A percentile compares a stretch with the other conserved stretches of the same genome.
Conservation (phyloP, 2,888 invertebrate species). For the Belgica antarctica region DNA sequence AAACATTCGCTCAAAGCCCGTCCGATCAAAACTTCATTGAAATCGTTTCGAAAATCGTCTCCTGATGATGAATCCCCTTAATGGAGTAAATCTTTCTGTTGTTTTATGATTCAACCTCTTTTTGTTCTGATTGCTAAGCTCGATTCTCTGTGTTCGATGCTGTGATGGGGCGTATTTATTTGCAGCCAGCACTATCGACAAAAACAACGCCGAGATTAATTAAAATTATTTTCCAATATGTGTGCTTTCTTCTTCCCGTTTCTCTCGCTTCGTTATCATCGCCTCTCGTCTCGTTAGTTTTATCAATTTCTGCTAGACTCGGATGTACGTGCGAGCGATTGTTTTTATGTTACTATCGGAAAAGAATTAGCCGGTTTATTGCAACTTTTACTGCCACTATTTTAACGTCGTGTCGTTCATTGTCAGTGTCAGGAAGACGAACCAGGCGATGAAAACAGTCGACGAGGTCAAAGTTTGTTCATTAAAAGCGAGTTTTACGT, state of each 20-base stretch:
- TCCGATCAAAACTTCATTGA: not conserved
- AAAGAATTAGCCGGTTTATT: not conserved
- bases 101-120: not conserved
- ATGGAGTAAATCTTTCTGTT: conserved; percentile 17
- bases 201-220: conserved; percentile 36
- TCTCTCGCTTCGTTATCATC: not conserved
- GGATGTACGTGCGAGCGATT: not conserved
- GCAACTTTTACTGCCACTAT: not conserved
- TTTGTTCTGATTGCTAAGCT: not conserved
- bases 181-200: conserved; percentile 7
- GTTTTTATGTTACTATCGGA: not conserved
- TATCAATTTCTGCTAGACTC: not conserved
- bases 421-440: too few species aligned
- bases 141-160: not conserved
- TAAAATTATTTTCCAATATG: conserved; percentile 34
- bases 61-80: conserved; percentile 16
- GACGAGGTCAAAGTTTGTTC: too few species aligned
- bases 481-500: too few species aligned
- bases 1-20: not conserved
- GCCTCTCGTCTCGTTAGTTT: not conserved
- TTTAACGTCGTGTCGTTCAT: too few species aligned
- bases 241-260: not conserved
- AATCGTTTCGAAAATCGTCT: conserved; percentile 19
- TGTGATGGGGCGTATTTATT: conserved; percentile 3
- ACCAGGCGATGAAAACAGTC: too few species aligned